phyloP scores from a whole-genome alignment of 2,888 invertebrate genomes.

The Zeuzera pyrina region DNA sequence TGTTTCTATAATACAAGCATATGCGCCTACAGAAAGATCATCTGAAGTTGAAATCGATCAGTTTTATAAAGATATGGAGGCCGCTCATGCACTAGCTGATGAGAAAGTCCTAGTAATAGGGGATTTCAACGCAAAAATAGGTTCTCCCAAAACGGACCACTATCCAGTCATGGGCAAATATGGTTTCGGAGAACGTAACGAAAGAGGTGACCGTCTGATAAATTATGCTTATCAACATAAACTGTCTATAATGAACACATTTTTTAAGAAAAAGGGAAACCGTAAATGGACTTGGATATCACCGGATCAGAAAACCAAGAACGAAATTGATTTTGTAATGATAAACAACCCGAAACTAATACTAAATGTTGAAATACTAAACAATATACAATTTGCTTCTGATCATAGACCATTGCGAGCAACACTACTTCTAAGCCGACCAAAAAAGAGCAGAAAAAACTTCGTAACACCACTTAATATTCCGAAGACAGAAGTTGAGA shows the following conservation, averaged over 20 bases:
- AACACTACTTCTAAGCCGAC: no score
- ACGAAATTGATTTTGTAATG: constrained; percentile 6
- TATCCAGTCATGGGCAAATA: constrained; percentile 1
- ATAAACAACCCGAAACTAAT: no score
- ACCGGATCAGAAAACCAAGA: not conserved
- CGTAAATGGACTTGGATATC: constrained; percentile 3
- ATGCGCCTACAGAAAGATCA: constrained; percentile 4
- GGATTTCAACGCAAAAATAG: constrained; percentile 6
- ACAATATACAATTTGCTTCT: no score
- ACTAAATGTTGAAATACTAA: no score
- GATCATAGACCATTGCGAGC: no score
- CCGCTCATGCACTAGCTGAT: no score
- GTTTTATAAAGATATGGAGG: constrained; percentile 2
- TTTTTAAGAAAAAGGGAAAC: constrained; percentile 2
- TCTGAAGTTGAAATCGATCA: not conserved
- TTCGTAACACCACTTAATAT: no score
- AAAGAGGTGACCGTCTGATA: no score
- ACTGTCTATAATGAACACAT: constrained; percentile 2
- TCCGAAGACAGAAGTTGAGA: no score
- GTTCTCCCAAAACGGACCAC: constrained; percentile 1
- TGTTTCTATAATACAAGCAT: constrained; percentile 3
- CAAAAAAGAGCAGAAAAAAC: no score
- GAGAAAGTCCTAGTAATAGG: constrained; percentile 1
- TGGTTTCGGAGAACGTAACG: constrained; percentile 1
- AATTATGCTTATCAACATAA: constrained; percentile 1